A percentile compares a stretch with the other conserved stretches of the same genome.
These are phyloP conservation scores for Salvelinus sp. DNA, from an alignment of 2,113 vertebrate species.

Conservation along the genomic window DNA sequence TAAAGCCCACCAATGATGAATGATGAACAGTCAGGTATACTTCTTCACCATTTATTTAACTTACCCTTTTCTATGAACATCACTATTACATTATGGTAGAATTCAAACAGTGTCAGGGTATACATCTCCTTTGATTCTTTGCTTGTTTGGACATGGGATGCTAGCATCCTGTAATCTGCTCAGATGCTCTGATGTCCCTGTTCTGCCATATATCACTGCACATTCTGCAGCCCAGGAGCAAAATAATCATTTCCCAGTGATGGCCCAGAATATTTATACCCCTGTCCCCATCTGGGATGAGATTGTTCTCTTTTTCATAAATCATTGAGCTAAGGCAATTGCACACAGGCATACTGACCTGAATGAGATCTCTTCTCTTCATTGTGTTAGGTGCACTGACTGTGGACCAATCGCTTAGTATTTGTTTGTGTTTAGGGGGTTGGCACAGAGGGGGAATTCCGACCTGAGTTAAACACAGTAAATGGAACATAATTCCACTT, in stretches of 20 bases:
- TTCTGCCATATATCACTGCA: not conserved
- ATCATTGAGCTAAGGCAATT: slow-evolving; percentile 73
- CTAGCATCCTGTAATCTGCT: not conserved
- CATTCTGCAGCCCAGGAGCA: not conserved
- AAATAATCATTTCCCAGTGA: not conserved
- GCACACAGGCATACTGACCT: slow-evolving; percentile 51
- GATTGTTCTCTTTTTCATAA: slow-evolving; percentile 72
- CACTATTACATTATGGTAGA: no score
- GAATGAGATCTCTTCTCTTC: slow-evolving; percentile 53
- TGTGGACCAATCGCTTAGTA: slow-evolving; percentile 47
- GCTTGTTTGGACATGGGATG: slow-evolving; percentile 19
- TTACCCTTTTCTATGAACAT: no score
- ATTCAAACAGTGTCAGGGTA: not conserved
- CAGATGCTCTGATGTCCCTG: not conserved
- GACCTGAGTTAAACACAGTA: no score
- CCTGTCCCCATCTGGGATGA: slow-evolving; percentile 60
- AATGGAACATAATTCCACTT: no score
- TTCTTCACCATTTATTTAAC: no score
- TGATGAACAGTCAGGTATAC: no score
- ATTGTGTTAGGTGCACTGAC: slow-evolving; percentile 48
- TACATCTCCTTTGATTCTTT: not conserved
- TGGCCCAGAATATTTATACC: slow-evolving; percentile 64
- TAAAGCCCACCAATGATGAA: no score
- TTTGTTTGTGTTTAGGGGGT: slow-evolving; percentile 51
- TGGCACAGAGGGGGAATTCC: slow-evolving; percentile 20